A percentile compares a stretch with the other conserved stretches of the same genome.
Conservation (phyloP, 2,113 vertebrate genomes). For the Eleginops maclovinus region DNA sequence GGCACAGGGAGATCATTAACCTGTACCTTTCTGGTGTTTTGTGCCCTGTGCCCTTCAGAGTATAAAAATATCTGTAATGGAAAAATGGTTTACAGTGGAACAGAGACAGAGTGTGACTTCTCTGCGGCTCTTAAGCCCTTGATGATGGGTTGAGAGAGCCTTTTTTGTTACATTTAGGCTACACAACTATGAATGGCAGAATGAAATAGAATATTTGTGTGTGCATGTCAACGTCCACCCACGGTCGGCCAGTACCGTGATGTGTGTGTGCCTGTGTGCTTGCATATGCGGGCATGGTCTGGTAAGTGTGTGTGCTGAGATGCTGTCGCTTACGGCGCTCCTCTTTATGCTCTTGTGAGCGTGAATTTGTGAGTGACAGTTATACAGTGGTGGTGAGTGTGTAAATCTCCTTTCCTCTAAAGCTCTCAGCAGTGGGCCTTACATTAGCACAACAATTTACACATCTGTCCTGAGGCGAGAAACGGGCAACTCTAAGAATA, state of each 20-base stretch:
- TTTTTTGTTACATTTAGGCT: constrained; percentile 45
- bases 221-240: constrained; percentile 55
- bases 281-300: background rate
- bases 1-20: constrained; percentile 22
- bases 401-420: constrained; percentile 75
- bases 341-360: constrained; percentile 45
- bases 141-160: constrained; percentile 41
- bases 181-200: constrained; percentile 41
- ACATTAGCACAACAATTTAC: constrained; percentile 85
- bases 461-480: constrained; percentile 81
- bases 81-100: constrained; percentile 47
- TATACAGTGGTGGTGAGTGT: constrained; percentile 74
- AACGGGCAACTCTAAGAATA: constrained; percentile 72
- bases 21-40: constrained; percentile 12
- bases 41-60: constrained; percentile 3
- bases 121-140: constrained; percentile 34
- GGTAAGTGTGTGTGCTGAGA: constrained; percentile 27
- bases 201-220: constrained; percentile 51
- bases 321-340: constrained; percentile 38
- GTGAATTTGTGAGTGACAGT: constrained; percentile 76
- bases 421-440: constrained; percentile 64
- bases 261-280: background rate
- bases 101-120: constrained; percentile 44
- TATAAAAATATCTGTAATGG: constrained; percentile 44
- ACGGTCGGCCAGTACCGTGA: constrained; percentile 32